Conservation (phyloP, 1,140 invertebrate genomes). For the Odontomachus brunneus region DNA sequence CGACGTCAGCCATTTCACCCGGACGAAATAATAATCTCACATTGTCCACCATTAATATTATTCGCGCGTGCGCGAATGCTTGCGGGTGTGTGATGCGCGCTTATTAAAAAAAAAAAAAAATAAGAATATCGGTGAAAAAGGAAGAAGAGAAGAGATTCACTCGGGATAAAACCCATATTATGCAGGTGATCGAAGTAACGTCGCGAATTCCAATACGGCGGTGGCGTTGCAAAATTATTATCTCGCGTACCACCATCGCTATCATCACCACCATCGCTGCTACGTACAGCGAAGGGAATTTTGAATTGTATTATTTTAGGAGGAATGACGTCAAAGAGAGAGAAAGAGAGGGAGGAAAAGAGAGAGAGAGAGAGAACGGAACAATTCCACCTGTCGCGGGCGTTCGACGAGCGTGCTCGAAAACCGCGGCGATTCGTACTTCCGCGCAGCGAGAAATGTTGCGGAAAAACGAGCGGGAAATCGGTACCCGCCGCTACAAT, state of each 20-base stretch:
- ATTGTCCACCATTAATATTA: background rate
- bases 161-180: background rate
- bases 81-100: background rate
- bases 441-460: background rate
- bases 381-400: background rate
- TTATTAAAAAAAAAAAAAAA: background rate
- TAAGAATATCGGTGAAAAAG: background rate
- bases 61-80: background rate
- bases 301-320: conserved; percentile 19
- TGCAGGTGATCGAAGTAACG: background rate
- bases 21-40: background rate
- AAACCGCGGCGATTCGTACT: conserved; percentile 10
- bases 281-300: background rate
- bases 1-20: background rate
- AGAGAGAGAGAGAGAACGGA: no score
- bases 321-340: background rate
- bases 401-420: background rate
- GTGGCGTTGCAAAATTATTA: conserved; percentile 17
- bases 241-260: background rate
- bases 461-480: background rate
- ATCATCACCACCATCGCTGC: no score
- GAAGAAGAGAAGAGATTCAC: no score
- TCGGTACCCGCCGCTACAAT: background rate
- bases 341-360: no score
- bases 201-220: background rate